Base-by-base conservation (phyloP, 2,888 invertebrate genomes). In the Dichetophora obliterata region DNA sequence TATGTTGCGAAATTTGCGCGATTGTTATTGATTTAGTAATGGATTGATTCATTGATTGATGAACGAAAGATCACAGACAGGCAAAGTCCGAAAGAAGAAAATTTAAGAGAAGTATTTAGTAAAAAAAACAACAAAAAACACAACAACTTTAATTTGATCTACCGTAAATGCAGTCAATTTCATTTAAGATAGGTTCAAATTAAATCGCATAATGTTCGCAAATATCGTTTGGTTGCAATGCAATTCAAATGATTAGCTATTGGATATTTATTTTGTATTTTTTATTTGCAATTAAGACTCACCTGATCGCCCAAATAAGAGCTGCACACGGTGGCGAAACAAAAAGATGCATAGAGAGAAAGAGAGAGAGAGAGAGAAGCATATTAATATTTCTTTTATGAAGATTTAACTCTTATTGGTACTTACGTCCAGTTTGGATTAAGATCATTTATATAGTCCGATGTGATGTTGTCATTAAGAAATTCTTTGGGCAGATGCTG, bases 401-500 rank as follows among this genome's bases (percentile, higher is more conserved):
- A 3, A n/a, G 22, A 8, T 8, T 52, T 1, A 50, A 16, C 68
- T n/a, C n/a, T 50, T 34, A 4, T 19, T 70, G 61, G 50, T 68
- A 76, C 80, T 76, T 80, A 81, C 82, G 79, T 76, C 78, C 43
- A 81, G 71, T 81, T 80, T 57, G 82, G 61, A 77, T 81, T 80
- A 77, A 81, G 78, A 57, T 82, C 81, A 80, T 79, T 83, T 78
- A 81, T 79, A 77, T 80, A 81, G 48, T 84, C 84, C 72, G 82
- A 81, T 54, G 81, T 79, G 73, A 82, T 82, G 59, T 80, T 81
- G 70, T 84, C 85, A 77, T 73, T 80, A 66, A 82, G 79, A 80
- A 86, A 85, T 65, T 87, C 88, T 76, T 86, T 86, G 14, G 85
- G 83, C 75, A 85, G 80, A 76, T 82, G 83, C 68, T 82, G 81